Percentiles rank a stretch among this genome's conserved stretches.
Conservation (phyloP, 2,888 invertebrate species). For the Metalampra italica region DNA sequence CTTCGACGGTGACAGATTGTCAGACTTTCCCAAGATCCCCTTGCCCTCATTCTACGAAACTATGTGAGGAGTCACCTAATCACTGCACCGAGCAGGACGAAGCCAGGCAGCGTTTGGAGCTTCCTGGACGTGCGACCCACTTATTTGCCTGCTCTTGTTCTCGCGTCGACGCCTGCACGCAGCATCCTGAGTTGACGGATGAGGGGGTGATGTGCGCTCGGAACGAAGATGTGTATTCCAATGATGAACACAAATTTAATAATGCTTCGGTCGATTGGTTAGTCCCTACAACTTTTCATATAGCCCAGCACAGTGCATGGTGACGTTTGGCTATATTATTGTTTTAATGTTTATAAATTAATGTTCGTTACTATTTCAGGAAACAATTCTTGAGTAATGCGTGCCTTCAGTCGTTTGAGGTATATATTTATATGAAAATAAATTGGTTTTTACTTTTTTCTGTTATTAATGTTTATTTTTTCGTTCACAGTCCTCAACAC, state of each 20-base stretch:
- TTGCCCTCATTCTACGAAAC: background rate
- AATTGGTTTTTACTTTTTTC: background rate
- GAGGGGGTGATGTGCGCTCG: background rate
- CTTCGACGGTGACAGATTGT: background rate
- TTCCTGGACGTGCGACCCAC: too few species aligned
- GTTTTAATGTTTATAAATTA: too few species aligned
- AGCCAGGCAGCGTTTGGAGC: too few species aligned
- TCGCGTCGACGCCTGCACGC: background rate
- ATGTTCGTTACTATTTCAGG: background rate
- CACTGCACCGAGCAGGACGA: background rate
- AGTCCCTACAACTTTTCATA: background rate
- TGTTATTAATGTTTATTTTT: background rate
- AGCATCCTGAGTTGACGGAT: background rate
- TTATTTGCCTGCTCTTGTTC: too few species aligned
- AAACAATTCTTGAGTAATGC: background rate
- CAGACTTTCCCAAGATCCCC: background rate
- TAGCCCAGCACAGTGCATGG: too few species aligned
- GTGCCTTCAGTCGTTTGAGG: slow-evolving; percentile 1
- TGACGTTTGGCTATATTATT: too few species aligned
- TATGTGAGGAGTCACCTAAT: background rate
- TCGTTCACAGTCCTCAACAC: background rate
- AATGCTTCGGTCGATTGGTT: background rate
- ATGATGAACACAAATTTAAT: background rate
- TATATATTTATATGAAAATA: background rate
- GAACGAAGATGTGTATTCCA: slow-evolving; percentile 4